Conservation (phyloP, 2,888 invertebrate genomes). For the Agrotis puta region DNA sequence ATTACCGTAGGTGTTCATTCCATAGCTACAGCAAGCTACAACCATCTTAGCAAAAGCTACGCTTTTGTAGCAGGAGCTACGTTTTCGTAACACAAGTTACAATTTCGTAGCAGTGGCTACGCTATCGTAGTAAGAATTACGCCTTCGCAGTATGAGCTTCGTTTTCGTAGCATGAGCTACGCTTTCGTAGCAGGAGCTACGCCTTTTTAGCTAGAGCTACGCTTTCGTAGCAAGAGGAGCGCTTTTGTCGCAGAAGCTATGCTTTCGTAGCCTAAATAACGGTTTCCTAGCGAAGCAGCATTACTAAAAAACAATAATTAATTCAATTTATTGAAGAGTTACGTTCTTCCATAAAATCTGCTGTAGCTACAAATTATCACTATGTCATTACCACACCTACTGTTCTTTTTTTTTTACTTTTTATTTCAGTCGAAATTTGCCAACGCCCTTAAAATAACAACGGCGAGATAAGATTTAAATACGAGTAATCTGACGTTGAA, state of each 20-base stretch:
- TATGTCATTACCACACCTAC: neutral
- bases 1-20: too few species aligned
- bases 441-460: neutral
- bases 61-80: too few species aligned
- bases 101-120: neutral
- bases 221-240: neutral
- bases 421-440: neutral
- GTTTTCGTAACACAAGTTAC: too few species aligned
- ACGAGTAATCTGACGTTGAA: neutral
- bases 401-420: neutral
- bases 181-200: neutral
- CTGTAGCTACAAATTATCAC: neutral
- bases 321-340: too few species aligned
- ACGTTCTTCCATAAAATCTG: too few species aligned
- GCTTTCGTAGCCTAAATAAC: neutral
- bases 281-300: too few species aligned
- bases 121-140: neutral
- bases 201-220: neutral
- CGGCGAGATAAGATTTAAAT: neutral
- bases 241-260: neutral
- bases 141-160: too few species aligned
- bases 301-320: too few species aligned
- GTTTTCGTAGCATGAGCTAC: too few species aligned
- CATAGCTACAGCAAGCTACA: too few species aligned
- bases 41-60: too few species aligned